A percentile compares a stretch with the other conserved stretches of the same genome.
Evolutionary conservation across 2,797 vertebrate species (phyloP).

Genomic region (Crossoptilon crossoptilon): DNA sequence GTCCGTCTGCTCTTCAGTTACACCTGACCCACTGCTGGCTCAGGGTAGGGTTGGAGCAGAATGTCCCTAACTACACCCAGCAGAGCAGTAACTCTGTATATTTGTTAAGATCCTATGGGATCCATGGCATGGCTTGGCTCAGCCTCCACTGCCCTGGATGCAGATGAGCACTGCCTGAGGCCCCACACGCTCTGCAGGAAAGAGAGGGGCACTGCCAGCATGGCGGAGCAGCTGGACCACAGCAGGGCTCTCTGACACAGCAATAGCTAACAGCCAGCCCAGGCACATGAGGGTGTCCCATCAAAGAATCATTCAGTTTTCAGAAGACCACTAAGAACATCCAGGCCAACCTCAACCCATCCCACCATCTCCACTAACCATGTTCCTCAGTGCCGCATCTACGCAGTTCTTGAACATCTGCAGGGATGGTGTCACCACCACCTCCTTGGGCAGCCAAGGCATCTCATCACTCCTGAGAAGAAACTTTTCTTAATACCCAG

Average conservation of each 20-base stretch:
- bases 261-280: background rate
- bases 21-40: background rate
- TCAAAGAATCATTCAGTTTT: background rate
- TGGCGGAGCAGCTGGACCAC: background rate
- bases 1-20: background rate
- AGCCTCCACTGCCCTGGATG: background rate
- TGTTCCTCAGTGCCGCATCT: too few species aligned
- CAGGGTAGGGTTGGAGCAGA: background rate
- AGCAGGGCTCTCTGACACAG: background rate
- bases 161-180: rapidly evolving
- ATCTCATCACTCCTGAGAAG: too few species aligned
- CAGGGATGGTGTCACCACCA: too few species aligned
- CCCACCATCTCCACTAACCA: too few species aligned
- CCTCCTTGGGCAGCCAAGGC: too few species aligned
- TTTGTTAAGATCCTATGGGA: background rate
- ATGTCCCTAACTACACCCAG: background rate
- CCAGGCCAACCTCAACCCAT: too few species aligned
- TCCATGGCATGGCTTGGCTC: background rate
- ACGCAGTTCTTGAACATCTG: too few species aligned
- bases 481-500: too few species aligned
- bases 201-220: background rate
- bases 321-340: too few species aligned
- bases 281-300: background rate
- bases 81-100: background rate
- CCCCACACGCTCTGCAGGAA: rapidly evolving